Percentiles rank a stretch among this genome's conserved stretches.
These are phyloP conservation scores for Pterostichus madidus DNA, from an alignment of 2,888 invertebrate species.

Conservation along the genomic window DNA sequence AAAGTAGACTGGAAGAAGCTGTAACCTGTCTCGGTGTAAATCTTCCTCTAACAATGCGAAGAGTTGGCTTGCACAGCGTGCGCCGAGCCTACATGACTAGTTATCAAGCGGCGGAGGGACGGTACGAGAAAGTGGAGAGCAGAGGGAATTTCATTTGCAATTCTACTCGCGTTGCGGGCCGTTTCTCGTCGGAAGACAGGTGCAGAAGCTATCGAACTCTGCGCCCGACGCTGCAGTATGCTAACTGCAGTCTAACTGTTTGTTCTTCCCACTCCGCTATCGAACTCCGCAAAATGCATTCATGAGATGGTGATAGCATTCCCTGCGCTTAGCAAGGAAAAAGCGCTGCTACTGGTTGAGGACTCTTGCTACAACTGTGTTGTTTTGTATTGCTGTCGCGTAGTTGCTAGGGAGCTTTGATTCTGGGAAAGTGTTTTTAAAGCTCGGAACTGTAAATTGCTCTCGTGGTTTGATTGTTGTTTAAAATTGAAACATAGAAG, in stretches of 20 bases:
- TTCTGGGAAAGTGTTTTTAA: slow-evolving; percentile 55
- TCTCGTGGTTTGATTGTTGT: slow-evolving; percentile 50
- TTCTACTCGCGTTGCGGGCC: slow-evolving; percentile 55
- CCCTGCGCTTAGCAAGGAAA: neutral
- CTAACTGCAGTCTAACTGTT: slow-evolving; percentile 65
- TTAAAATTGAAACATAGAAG: slow-evolving; percentile 48
- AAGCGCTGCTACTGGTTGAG: neutral
- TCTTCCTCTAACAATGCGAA: slow-evolving; percentile 51
- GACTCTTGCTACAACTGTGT: slow-evolving; percentile 20
- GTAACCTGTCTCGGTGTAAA: slow-evolving; percentile 44
- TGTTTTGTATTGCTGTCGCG: slow-evolving; percentile 56
- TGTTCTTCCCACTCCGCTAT: slow-evolving; percentile 35
- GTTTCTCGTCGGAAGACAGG: slow-evolving; percentile 49
- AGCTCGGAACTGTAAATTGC: slow-evolving; percentile 53
- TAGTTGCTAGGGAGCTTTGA: slow-evolving; percentile 47
- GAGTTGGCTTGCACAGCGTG: slow-evolving; percentile 9
- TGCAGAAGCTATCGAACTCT: slow-evolving; percentile 60
- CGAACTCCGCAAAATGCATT: slow-evolving; percentile 31
- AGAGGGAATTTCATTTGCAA: slow-evolving; percentile 53
- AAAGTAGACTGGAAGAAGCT: slow-evolving; percentile 16
- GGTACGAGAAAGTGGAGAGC: neutral
- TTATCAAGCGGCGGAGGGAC: neutral
- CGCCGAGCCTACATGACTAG: slow-evolving; percentile 15
- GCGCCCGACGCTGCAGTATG: slow-evolving; percentile 57
- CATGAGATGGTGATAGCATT: slow-evolving; percentile 38